phyloP scores from a whole-genome alignment of 2,797 vertebrate genomes.

The Ctenochaetus hawaiiensis region DNA sequence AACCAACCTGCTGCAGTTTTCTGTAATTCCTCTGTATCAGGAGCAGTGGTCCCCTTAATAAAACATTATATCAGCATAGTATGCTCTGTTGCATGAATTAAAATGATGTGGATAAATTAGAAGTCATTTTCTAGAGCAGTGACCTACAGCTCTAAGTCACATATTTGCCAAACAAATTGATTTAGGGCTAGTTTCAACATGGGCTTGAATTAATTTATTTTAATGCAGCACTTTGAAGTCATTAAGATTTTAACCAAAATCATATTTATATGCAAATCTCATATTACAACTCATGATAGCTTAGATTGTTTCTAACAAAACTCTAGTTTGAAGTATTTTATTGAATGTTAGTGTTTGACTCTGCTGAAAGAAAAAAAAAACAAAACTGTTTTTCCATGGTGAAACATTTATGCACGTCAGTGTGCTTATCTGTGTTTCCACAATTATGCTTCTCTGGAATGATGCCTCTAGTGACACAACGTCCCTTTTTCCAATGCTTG shows the following conservation, averaged over 20 bases:
- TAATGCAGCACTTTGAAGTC: background rate
- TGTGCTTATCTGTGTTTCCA: conserved; percentile 39
- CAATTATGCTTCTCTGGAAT: conserved; percentile 43
- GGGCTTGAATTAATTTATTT: too few species aligned
- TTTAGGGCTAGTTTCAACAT: background rate
- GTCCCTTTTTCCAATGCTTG: conserved; percentile 35
- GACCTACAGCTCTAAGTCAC: conserved; percentile 9
- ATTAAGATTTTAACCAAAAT: background rate
- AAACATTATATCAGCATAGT: background rate
- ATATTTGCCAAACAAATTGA: conserved; percentile 18
- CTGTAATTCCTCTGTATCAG: conserved; percentile 25
- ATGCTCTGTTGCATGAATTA: conserved; percentile 11
- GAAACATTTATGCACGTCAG: conserved; percentile 3
- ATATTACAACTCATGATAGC: conserved; percentile 9
- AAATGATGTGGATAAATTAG: conserved; percentile 16
- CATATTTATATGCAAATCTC: conserved; percentile 7
- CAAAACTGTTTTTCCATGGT: background rate
- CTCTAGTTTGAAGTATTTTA: background rate
- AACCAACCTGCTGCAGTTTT: conserved; percentile 33
- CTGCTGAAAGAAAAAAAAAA: conserved; percentile 2
- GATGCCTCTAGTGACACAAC: conserved; percentile 51
- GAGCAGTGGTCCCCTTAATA: conserved; percentile 2
- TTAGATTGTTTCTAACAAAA: background rate
- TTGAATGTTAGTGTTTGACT: conserved; percentile 5
- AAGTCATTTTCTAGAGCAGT: conserved; percentile 8